Evolutionary conservation across 2,797 vertebrate genomes (phyloP), one percentile per base, ranked within the genome.

Genomic region (Zalophus californianus): DNA sequence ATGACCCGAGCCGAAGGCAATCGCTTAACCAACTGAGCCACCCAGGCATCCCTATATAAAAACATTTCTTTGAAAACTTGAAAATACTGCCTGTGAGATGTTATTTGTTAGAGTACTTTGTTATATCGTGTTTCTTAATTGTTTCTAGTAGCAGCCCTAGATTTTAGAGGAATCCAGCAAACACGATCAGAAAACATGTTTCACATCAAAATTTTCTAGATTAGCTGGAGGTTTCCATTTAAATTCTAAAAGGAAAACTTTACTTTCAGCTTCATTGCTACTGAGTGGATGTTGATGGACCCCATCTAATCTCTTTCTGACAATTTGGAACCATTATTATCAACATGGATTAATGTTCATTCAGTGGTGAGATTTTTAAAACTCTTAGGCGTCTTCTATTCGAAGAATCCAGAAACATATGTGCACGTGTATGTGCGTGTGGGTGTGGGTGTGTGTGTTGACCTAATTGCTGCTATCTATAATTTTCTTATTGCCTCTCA

Each of bases 191-290:
- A 72, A 73, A 90, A 56, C 14, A 48, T 23, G 13, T 80, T 92
- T 73, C 73, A 84, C 0, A 0, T 11, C 56, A 54, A 85, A 84
- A 38, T 84, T 94, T 95, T 77, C 50, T 92, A 79, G 62, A 64
- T 95, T 75, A 52, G 41, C 52, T 96, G 41, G 70, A 56, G 27
- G 41, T 62, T 70, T 90, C 52, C n/a, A 29, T 54, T 58, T 50
- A 90, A 87, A 38, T 84, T 73, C 32, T 94, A 56, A 60, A 87
- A 80, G 20, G 82, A 90, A 84, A 90, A 58, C 27, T 84, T 25
- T 64, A 48, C 56, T 94, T 96, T 90, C 20, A 16, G 27, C 44
- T 92, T 87, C 7, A 14, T 41, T n/a, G 18, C 56, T 90, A 64
- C 21, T 44, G 72, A 78, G 16, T 70, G 10, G 66, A n/a, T 12